Percentiles rank a stretch among this genome's conserved stretches.
These are phyloP conservation scores for Orthonyx spaldingii DNA, from an alignment of 2,113 vertebrate species.

Conservation along the genomic window DNA sequence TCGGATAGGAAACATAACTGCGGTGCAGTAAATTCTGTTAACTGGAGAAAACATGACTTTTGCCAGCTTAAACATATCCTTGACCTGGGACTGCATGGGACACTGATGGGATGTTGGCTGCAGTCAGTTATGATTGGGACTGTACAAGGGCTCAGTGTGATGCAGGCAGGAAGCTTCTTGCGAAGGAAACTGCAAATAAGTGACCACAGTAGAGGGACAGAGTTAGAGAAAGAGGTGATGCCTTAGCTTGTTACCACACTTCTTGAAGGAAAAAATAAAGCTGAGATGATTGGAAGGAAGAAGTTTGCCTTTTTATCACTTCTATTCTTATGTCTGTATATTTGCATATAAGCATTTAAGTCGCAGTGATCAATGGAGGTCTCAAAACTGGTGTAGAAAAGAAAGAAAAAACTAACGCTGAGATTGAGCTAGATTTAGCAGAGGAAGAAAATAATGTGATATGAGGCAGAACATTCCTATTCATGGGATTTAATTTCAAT, in stretches of 20 bases:
- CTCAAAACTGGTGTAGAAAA: not conserved
- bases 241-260: not conserved
- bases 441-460: not conserved
- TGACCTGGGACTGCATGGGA: not conserved
- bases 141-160: not conserved
- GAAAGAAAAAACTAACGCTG: not conserved
- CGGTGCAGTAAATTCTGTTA: not conserved
- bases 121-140: not conserved
- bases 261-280: not conserved
- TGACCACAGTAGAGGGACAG: not conserved
- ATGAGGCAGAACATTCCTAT: not conserved
- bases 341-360: not conserved
- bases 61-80: not conserved
- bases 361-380: not conserved
- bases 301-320: not conserved
- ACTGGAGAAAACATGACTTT: not conserved
- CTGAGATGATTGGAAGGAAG: not conserved
- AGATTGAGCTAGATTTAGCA: not conserved
- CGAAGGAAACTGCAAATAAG: not conserved
- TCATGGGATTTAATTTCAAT: not conserved
- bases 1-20: not conserved
- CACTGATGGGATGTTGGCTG: not conserved
- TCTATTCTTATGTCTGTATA: not conserved
- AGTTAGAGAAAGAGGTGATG: not conserved
- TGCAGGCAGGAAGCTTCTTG: not conserved